Conservation (phyloP, 2,113 vertebrate genomes). For the Pseudorasbora parva region DNA sequence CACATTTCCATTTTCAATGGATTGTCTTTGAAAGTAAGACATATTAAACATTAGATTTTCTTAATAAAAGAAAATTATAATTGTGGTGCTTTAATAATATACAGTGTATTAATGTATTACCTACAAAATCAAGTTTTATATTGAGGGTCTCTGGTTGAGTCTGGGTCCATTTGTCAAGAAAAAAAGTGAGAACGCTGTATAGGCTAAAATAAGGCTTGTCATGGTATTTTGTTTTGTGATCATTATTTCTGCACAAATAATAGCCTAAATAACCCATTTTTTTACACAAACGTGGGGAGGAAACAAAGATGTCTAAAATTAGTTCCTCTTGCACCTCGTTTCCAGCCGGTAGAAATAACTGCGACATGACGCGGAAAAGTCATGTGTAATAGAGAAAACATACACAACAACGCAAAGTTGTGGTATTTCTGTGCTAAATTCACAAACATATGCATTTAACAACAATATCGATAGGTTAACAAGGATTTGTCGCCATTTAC, state of each 20-base stretch:
- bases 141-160: neutral
- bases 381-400: neutral
- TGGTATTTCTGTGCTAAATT: neutral
- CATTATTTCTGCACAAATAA: neutral
- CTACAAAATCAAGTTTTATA: neutral
- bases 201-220: neutral
- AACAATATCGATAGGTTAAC: neutral
- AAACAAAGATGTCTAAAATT: neutral
- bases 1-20: too few species aligned
- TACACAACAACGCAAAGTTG: neutral
- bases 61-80: neutral
- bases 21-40: neutral
- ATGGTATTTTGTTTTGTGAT: neutral
- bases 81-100: neutral
- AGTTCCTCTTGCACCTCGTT: constrained; percentile 42
- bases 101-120: neutral
- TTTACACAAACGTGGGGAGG: neutral
- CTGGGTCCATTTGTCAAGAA: neutral
- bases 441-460: neutral
- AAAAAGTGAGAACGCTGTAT: neutral
- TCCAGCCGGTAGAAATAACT: constrained; percentile 37
- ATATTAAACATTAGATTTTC: neutral
- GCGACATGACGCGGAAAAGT: constrained; percentile 34
- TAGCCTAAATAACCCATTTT: neutral
- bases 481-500: neutral